A percentile compares a stretch with the other conserved stretches of the same genome.
Conservation (phyloP, 2,888 invertebrate species). For the Artemia sinica region DNA sequence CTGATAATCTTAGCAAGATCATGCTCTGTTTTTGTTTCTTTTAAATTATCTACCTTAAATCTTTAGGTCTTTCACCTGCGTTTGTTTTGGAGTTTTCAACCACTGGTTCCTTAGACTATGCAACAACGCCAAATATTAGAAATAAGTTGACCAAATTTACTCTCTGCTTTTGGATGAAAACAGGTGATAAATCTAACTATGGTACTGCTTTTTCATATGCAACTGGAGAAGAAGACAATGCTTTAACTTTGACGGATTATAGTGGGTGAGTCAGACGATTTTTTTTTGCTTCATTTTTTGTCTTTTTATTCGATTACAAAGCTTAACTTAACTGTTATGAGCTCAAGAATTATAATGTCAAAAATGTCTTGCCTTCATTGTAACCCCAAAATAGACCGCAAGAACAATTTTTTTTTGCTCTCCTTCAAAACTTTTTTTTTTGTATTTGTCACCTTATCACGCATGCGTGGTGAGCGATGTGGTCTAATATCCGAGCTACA, state of each 20-base stretch:
- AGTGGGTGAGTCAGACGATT: conserved; percentile 38
- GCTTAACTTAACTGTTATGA: too few relatives aligned
- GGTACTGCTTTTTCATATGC: conserved; percentile 52
- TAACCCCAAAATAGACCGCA: too few relatives aligned
- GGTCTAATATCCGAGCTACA: too few relatives aligned
- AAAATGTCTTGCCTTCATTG: too few relatives aligned
- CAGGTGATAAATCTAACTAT: conserved; percentile 44
- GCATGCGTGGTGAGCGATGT: too few relatives aligned
- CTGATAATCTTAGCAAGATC: too few relatives aligned
- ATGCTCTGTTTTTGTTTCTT: background rate
- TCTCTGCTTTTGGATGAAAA: conserved; percentile 46
- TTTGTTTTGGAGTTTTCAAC: conserved; percentile 41
- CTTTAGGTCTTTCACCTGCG: conserved; percentile 35
- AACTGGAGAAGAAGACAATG: conserved; percentile 40
- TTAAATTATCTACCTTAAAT: conserved; percentile 15
- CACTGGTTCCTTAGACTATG: conserved; percentile 42
- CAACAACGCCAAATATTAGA: conserved; percentile 33
- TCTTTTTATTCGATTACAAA: too few relatives aligned
- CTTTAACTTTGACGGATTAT: conserved; percentile 48
- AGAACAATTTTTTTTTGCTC: too few relatives aligned
- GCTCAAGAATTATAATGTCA: too few relatives aligned
- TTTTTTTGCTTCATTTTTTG: too few relatives aligned
- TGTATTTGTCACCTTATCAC: too few relatives aligned
- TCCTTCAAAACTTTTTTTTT: too few relatives aligned
- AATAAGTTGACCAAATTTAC: conserved; percentile 34